Conservation (phyloP, 2,797 vertebrate genomes). For the Selene dorsalis region DNA sequence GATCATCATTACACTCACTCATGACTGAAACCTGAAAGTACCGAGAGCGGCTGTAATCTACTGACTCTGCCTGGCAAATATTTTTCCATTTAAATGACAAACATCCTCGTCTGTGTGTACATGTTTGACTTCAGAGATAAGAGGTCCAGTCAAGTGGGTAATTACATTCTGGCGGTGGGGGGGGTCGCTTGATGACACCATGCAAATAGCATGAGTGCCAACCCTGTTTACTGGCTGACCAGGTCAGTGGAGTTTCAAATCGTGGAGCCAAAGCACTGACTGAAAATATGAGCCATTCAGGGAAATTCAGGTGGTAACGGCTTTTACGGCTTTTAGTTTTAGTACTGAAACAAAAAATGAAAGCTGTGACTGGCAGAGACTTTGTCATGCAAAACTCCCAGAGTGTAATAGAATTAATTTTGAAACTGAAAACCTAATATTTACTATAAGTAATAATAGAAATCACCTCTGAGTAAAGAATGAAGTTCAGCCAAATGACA, state of each 20-base stretch:
- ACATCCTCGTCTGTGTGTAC: constrained; percentile 11
- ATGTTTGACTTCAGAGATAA: constrained; percentile 37
- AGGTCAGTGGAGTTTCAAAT: constrained; percentile 37
- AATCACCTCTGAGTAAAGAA: not conserved
- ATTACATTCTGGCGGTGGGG: constrained; percentile 33
- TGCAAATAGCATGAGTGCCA: not conserved
- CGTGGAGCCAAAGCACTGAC: not conserved
- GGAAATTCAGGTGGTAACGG: not conserved
- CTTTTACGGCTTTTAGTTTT: not conserved
- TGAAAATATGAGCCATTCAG: not conserved
- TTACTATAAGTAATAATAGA: not conserved
- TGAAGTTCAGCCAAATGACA: not conserved
- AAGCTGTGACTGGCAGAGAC: not conserved
- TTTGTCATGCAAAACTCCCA: not conserved
- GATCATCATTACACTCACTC: not conserved
- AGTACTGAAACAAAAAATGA: not conserved
- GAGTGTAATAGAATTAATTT: not conserved
- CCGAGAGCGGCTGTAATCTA: constrained; percentile 20
- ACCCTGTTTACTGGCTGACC: constrained; percentile 31
- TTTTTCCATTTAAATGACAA: constrained; percentile 35
- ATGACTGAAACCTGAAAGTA: constrained; percentile 15
- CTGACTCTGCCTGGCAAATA: constrained; percentile 42
- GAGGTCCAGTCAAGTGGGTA: constrained; percentile 18
- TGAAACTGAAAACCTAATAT: not conserved
- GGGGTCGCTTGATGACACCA: constrained; percentile 43